Evolutionary conservation across 2,113 vertebrate species (phyloP).

Genomic region (Mastomys natalensis): DNA sequence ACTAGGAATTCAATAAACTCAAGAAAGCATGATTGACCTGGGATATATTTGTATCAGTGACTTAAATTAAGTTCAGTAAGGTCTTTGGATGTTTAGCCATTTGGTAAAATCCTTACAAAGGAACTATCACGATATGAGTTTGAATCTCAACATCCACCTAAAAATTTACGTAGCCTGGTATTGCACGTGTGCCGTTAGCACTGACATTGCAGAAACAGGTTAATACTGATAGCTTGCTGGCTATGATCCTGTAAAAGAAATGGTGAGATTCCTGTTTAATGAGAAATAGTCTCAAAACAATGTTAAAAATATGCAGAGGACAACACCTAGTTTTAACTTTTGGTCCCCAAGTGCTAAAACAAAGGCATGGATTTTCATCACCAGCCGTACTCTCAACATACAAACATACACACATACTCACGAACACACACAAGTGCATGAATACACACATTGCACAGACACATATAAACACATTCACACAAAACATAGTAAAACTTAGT

Average conservation of each 20-base stretch:
- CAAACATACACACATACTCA: not conserved
- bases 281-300: not conserved
- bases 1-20: no score
- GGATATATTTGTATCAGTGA: not conserved
- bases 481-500: not conserved
- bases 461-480: not conserved
- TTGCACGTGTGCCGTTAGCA: no score
- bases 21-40: no score
- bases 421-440: not conserved
- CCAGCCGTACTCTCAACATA: not conserved
- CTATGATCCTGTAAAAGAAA: not conserved
- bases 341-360: not conserved
- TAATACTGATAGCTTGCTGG: not conserved
- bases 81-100: not conserved
- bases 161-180: not conserved
- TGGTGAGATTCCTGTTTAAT: not conserved
- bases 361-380: not conserved
- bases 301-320: not conserved
- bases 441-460: no score
- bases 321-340: not conserved
- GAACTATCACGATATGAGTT: not conserved
- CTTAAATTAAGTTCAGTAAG: no score
- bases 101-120: not conserved
- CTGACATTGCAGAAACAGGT: not conserved
- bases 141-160: not conserved